Conservation (phyloP, 92 coral and sea anemone genomes). For the Palythoa caribaeorum region DNA sequence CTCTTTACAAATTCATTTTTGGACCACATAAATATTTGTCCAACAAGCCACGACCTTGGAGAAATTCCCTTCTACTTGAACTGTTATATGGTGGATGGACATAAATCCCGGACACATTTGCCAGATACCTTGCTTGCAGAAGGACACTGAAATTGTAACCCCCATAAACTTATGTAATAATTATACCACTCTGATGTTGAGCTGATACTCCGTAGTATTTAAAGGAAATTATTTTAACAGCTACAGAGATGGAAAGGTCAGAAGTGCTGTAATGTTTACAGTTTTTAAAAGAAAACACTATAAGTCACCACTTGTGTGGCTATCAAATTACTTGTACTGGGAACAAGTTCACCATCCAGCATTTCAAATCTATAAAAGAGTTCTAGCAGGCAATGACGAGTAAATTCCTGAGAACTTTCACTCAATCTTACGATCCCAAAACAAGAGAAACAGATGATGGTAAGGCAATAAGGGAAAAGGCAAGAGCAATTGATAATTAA, state of each 20-base stretch:
- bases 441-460: no score
- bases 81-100: conserved; percentile 59
- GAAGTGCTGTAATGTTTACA: conserved; percentile 71
- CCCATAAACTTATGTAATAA: conserved; percentile 53
- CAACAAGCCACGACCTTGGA: conserved; percentile 52
- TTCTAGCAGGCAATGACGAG: conserved; percentile 40
- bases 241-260: conserved; percentile 64
- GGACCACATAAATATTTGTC: conserved; percentile 1
- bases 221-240: conserved; percentile 42
- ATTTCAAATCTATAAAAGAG: background rate
- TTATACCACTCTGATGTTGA: conserved; percentile 52
- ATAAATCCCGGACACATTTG: conserved; percentile 12
- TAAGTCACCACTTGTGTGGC: conserved; percentile 40
- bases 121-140: background rate
- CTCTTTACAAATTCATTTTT: background rate
- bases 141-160: conserved; percentile 20
- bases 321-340: no score
- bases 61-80: conserved; percentile 49
- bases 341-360: background rate
- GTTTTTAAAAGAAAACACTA: conserved; percentile 60
- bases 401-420: conserved; percentile 55
- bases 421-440: no score
- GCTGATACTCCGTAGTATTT: conserved; percentile 63
- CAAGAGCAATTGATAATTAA: no score
- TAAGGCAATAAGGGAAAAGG: no score